Evolutionary conservation across 2,888 invertebrate species (phyloP), one percentile per base, ranked within the genome.

Genomic region (Automeris io): DNA sequence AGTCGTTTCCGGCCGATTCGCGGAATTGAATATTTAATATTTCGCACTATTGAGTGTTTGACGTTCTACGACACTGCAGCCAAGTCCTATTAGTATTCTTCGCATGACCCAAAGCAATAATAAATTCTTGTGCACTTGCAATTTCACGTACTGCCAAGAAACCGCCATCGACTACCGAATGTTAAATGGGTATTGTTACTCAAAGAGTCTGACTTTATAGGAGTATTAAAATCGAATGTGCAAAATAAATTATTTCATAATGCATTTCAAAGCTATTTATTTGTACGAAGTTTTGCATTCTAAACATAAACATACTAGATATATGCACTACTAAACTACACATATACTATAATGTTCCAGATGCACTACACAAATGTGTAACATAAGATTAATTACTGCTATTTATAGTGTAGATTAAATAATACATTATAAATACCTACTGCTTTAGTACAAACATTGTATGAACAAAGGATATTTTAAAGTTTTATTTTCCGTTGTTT

Each of bases 81-180:
- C 54, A 54, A 41, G 59, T 59, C 62, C 66, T 55, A 57, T 85
- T 78, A 74, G 68, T 74, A 86, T 83, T 72, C 85, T 58, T 72
- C 70, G 71, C 74, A 72, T 71, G 73, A 65, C 67, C 56, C 43
- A 43, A 46, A 52, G 61, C 72, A 66, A 79, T 82, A 76, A 82
- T 81, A 80, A 71, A 85, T 83, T 78, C 83, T 73, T 75, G 74
- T 82, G 82, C 83, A 85, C 81, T 85, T 83, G 82, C 83, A 83
- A 70, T 81, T 82, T 85, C 74, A 70, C 72, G 76, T 66, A 72
- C 58, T 81, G 77, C 79, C 79, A 70, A 78, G 77, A 79, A 81
- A 76, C 73, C 66, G 57, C 74, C 60, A 61, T 64, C 72, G 62
- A 64, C 77, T 72, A 64, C 72, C 79, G 81, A 82, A 85, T 85